phyloP scores from a whole-genome alignment of 2,113 vertebrate species.

The human region DNA sequence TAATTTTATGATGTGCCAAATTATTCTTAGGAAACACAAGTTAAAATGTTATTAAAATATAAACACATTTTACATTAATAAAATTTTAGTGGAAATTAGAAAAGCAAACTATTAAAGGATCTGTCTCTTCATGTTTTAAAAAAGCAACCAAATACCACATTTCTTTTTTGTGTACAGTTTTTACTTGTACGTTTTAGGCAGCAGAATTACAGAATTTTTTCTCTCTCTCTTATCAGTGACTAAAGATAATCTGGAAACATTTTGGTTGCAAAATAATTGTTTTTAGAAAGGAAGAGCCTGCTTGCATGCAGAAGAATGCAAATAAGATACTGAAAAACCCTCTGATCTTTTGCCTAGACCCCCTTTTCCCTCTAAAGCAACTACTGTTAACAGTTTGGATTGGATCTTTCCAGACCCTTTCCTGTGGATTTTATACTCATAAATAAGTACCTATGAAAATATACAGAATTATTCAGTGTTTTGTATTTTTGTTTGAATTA shows the following conservation, averaged over 20 bases:
- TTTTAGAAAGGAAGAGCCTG: not conserved
- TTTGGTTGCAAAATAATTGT: not conserved
- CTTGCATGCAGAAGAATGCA: not conserved
- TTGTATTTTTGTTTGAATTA: not conserved
- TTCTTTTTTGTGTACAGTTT: not conserved
- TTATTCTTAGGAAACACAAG: slow-evolving; percentile 52
- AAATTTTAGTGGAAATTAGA: slow-evolving; percentile 58
- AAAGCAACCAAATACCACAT: not conserved
- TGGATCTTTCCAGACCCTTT: not conserved
- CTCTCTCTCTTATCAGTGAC: not conserved
- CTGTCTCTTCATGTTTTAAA: not conserved
- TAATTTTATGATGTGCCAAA: slow-evolving; percentile 54
- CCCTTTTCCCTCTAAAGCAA: not conserved
- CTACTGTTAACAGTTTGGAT: not conserved
- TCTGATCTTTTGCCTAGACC: not conserved
- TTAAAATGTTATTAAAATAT: slow-evolving; percentile 62
- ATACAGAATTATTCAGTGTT: not conserved
- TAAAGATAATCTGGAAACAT: not conserved
- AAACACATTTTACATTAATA: slow-evolving; percentile 61
- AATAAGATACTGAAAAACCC: not conserved
- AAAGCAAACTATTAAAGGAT: not conserved
- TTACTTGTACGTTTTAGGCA: not conserved
- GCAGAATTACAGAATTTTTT: not conserved
- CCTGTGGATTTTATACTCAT: not conserved
- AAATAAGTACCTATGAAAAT: not conserved